Percentiles rank a stretch among this genome's conserved stretches.
Conservation (phyloP, 2,888 invertebrate genomes). For the Synanthedon andrenaeformis region DNA sequence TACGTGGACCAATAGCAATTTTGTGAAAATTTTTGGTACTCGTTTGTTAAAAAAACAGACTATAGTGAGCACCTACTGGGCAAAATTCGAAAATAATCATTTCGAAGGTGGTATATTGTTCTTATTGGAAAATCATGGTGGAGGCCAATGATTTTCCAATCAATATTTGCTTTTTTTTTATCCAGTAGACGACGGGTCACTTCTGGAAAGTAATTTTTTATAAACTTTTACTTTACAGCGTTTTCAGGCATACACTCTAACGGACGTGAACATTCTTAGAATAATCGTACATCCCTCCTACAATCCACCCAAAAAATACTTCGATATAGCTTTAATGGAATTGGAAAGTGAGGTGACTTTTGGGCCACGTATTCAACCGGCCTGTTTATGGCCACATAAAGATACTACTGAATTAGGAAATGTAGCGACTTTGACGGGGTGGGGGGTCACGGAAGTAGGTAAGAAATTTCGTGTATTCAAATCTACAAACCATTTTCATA, state of each 20-base stretch:
- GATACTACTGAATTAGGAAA: conserved; percentile 7
- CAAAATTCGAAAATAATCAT: too few relatives aligned
- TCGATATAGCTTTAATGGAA: conserved; percentile 22
- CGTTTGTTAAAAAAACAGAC: too few relatives aligned
- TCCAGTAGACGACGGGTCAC: too few relatives aligned
- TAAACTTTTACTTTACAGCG: neutral
- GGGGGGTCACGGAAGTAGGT: conserved; percentile 20
- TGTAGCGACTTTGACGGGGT: conserved; percentile 16
- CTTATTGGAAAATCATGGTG: too few relatives aligned
- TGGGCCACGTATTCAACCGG: conserved; percentile 12
- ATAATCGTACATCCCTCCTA: conserved; percentile 18
- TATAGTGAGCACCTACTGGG: too few relatives aligned
- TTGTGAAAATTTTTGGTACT: too few relatives aligned
- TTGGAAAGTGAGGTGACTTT: conserved; percentile 10
- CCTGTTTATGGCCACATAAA: conserved; percentile 15
- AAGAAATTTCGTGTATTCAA: neutral
- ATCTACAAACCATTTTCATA: too few relatives aligned
- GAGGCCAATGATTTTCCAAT: too few relatives aligned
- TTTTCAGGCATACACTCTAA: neutral
- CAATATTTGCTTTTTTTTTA: too few relatives aligned
- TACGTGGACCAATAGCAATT: too few relatives aligned
- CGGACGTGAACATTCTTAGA: neutral
- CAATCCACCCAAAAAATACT: conserved; percentile 17
- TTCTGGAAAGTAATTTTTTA: too few relatives aligned
- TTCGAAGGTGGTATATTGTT: too few relatives aligned